Evolutionary conservation across 2,797 vertebrate species (phyloP), one percentile per base, ranked within the genome.

Genomic region (Halcyon smyrnensis): DNA sequence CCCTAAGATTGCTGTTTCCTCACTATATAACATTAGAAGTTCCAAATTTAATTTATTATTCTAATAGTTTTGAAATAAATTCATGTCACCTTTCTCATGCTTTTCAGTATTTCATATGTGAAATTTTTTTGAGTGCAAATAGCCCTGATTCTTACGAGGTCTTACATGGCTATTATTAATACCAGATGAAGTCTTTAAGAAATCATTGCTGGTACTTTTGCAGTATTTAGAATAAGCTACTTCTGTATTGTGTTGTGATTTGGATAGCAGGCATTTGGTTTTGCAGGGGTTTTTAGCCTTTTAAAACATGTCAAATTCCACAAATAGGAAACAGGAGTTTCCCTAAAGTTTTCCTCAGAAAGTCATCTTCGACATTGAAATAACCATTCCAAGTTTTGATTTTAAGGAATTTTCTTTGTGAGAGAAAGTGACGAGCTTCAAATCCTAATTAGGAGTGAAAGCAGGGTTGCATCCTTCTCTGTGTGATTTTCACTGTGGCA

Each of bases 11-110:
- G 15, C 21, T 56, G 9, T 82, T 95, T 87, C 39, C 17, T 75
- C 12, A 0, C 50, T 75, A 20, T 85, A 15, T 67, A 80, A 39
- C 12, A 48, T 43, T 69, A 65, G 13, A 57, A 7, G 15, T 56
- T 84, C 34, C 85, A 74, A 64, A 71, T 57, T 95, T 56, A 71
- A 84, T 89, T 78, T 87, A 57, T 90, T 85, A 34, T 85, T 82
- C 34, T 87, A 68, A 57, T 63, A 37, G 32, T 71, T 43, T 56
- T 84, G 28, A 91, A 96, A 65, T 87, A 65, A 39, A 76, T 78
- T 78, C 21, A 37, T 82, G 25, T 87, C 57, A 46, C 57, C 48
- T 84, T 87, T 90, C 45, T 77, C 23, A 45, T 64, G 37, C 51
- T 89, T 92, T 83, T 89, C 64, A 77, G 28, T 71, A 85, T 92